phyloP scores from a whole-genome alignment of 2,113 vertebrate species.

The Zosterops pallidus region DNA sequence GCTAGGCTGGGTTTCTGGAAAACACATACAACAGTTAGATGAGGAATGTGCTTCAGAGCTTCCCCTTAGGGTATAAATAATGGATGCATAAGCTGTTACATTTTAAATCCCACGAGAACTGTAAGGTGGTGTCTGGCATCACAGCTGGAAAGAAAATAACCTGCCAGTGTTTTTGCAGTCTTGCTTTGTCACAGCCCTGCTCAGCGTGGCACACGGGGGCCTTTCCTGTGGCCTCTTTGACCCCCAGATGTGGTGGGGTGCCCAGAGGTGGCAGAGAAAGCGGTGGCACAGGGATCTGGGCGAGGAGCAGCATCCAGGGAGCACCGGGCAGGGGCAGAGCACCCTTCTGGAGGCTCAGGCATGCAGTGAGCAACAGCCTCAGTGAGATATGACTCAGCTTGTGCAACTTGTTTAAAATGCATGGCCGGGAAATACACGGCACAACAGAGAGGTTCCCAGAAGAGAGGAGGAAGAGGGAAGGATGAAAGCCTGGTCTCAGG shows the following conservation, averaged over 20 bases:
- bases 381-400: neutral
- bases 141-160: neutral
- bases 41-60: neutral
- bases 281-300: neutral
- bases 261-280: neutral
- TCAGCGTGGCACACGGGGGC: neutral
- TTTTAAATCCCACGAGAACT: neutral
- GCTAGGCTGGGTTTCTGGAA: neutral
- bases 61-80: neutral
- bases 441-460: neutral
- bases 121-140: neutral
- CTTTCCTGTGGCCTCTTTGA: neutral
- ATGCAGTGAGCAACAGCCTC: neutral
- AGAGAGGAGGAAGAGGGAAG: neutral
- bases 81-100: neutral
- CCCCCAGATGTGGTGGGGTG: neutral
- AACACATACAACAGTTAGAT: rapidly evolving
- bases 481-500: neutral
- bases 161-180: neutral
- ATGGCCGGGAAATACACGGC: neutral
- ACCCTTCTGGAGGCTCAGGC: neutral
- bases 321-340: neutral
- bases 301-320: neutral
- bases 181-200: neutral
- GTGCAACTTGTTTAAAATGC: neutral